Base-by-base conservation (phyloP, 1,140 invertebrate genomes). In the Acromyrmex echinatior region DNA sequence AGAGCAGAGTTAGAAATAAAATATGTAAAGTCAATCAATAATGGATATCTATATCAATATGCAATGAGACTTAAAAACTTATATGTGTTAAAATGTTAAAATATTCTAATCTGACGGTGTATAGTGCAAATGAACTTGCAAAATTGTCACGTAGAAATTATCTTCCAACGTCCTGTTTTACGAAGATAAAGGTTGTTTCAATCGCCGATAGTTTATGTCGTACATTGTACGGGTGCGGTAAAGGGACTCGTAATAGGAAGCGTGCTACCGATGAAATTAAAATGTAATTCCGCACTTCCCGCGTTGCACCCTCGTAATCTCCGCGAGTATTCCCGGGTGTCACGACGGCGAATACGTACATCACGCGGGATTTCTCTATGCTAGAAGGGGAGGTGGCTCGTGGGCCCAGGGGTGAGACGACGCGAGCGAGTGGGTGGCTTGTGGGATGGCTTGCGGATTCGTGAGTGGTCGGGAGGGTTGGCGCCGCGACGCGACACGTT, bases 251-350 rank as follows among this genome's bases (percentile, higher is more conserved):
- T 86, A 87, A 88, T 87, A 86, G 63, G 62, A 79, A 25, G 74
- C 76, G 85, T 58, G 71, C 86, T 63, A 86, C 85, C 88, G 90
- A 91, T 86, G 90, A 91, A 92, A 91, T 91, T 91, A 92, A 92
- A 92, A 92, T 88, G 91, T 90, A 92, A 90, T 92, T 92, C 74
- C 81, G 85, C 76, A 3, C 73, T 86, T 74, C 66, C 39, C 68
- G 87, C 85, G 63, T 86, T 63, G 88, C 84, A 58, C 71, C 63
- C 90, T 74, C 63, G 90, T 92, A 91, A 92, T 91, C 91, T 92
- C 91, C 86, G 80, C 80, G 85, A 66, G 78, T 81, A 56, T 53
- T 25, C 31, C 53, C 45, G 68, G 49, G 86, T 76, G 88, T 90
- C 79, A 74, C 68, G 76, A 51, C 84, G 65, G 53, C 68, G 86